Evolutionary conservation across 2,797 vertebrate species (phyloP).

Genomic region (Pangasius mekongensis): DNA sequence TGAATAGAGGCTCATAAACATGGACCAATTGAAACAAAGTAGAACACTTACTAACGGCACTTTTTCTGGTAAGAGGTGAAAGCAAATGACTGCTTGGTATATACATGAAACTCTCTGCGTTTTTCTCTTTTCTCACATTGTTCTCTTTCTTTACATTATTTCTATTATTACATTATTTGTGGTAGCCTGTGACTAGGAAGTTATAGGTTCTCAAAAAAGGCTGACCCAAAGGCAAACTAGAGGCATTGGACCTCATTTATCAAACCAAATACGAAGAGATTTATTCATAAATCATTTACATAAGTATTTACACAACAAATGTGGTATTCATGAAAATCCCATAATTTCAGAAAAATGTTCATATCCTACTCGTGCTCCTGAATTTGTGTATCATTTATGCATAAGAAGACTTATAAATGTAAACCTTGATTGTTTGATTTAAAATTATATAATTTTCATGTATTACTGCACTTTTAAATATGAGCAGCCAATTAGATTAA

Average conservation of each 20-base stretch:
- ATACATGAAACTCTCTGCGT: neutral
- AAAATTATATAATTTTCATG: neutral
- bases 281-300: neutral
- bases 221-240: neutral
- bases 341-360: neutral
- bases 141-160: neutral
- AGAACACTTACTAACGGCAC: neutral
- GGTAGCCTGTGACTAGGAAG: neutral
- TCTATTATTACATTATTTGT: neutral
- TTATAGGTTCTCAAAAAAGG: neutral
- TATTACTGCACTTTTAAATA: neutral
- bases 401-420: neutral
- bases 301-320: neutral
- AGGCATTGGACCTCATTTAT: neutral
- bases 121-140: neutral
- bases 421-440: neutral
- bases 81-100: neutral
- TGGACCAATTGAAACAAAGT: neutral
- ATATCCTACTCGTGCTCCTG: neutral
- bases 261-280: neutral
- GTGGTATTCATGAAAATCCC: neutral
- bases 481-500: too few species aligned
- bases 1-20: neutral
- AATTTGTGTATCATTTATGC: neutral
- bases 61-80: neutral